A percentile compares a stretch with the other conserved stretches of the same genome.
phyloP scores from a whole-genome alignment of 2,113 vertebrate genomes.

The Excalfactoria chinensis region DNA sequence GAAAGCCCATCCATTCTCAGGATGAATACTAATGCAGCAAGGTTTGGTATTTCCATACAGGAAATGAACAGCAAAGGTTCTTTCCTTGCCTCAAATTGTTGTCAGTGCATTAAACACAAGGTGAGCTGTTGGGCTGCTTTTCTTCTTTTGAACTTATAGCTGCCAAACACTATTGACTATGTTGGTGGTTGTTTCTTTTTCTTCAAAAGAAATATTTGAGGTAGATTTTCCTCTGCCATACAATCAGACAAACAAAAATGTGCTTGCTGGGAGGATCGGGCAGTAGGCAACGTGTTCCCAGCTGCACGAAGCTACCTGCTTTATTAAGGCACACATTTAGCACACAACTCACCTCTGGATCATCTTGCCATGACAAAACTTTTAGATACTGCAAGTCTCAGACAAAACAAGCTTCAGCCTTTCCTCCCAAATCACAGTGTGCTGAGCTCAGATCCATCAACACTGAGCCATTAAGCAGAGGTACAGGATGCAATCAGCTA shows the following conservation, averaged over 20 bases:
- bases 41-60: conserved; percentile 1
- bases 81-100: background rate
- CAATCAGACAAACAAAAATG: background rate
- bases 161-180: background rate
- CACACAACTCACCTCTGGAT: background rate
- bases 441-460: background rate
- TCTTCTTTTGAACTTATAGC: background rate
- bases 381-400: background rate
- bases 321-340: background rate
- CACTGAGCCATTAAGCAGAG: background rate
- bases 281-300: background rate
- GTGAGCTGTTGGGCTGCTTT: too few relatives aligned
- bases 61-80: background rate
- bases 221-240: background rate
- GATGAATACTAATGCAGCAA: conserved; percentile 52
- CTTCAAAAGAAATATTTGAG: background rate
- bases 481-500: background rate
- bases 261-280: background rate
- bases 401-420: background rate
- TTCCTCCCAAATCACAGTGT: background rate
- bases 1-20: conserved; percentile 45
- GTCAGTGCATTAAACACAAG: background rate
- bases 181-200: background rate
- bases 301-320: background rate
- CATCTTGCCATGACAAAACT: background rate